Evolutionary conservation across 2,888 invertebrate genomes (phyloP).

Genomic region (Eupithecia vulgata): DNA sequence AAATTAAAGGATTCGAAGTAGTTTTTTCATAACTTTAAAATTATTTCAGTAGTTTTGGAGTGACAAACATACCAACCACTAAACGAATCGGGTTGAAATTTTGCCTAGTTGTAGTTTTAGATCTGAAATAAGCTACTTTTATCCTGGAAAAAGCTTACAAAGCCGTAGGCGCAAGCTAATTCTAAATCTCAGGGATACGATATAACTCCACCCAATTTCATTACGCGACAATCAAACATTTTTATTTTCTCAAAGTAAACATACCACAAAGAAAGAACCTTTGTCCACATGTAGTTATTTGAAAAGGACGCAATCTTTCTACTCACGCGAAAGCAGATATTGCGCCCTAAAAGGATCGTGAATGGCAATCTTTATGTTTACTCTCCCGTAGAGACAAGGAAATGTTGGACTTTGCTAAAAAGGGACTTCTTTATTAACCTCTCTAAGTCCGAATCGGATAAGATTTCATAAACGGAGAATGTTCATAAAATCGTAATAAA

Average conservation of each 20-base stretch:
- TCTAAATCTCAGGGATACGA: not conserved
- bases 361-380: constrained; percentile 28
- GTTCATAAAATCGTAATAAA: constrained; percentile 8
- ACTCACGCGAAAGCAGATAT: constrained; percentile 28
- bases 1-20: too few relatives aligned
- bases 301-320: constrained; percentile 37
- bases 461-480: constrained; percentile 15
- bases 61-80: too few relatives aligned
- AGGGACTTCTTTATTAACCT: constrained; percentile 22
- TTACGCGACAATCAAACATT: constrained; percentile 19
- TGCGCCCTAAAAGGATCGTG: constrained; percentile 27
- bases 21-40: too few relatives aligned
- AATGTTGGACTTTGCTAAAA: constrained; percentile 14
- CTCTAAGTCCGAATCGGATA: constrained; percentile 8
- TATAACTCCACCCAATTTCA: constrained; percentile 11
- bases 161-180: not conserved
- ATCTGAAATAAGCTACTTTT: not conserved
- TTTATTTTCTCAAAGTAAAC: constrained; percentile 15
- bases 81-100: not conserved
- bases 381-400: constrained; percentile 22
- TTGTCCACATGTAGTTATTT: constrained; percentile 25
- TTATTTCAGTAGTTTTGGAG: too few relatives aligned
- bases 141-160: not conserved
- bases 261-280: constrained; percentile 16
- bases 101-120: not conserved